Conservation (phyloP, 2,888 invertebrate genomes). For the Deilephila elpenor region DNA sequence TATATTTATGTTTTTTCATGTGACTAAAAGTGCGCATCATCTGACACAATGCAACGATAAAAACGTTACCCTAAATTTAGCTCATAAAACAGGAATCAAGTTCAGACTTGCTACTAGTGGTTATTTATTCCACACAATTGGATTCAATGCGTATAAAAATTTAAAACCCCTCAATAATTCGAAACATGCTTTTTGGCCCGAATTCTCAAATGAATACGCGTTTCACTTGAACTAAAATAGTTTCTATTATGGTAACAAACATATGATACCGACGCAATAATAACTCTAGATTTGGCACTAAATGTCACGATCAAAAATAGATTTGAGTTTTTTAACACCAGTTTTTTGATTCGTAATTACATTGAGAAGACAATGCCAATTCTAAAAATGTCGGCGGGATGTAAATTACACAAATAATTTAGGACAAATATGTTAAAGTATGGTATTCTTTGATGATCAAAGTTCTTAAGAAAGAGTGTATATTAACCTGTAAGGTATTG, state of each 20-base stretch:
- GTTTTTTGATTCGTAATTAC: constrained; percentile 3
- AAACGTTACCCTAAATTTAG: too few relatives aligned
- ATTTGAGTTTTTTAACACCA: background rate
- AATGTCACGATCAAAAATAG: background rate
- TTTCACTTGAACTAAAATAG: constrained; percentile 10
- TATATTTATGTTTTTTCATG: too few relatives aligned
- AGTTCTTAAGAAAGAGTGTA: background rate
- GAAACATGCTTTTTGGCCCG: background rate
- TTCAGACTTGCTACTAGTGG: too few relatives aligned
- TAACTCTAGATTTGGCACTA: constrained; percentile 9
- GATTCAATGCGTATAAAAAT: background rate
- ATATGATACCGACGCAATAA: background rate
- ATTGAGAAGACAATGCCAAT: background rate
- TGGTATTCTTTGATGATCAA: background rate
- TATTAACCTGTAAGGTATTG: constrained; percentile 93
- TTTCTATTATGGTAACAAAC: constrained; percentile 13
- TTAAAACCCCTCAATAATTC: background rate
- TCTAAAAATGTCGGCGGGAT: background rate
- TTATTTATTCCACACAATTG: background rate
- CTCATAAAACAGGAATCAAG: too few relatives aligned
- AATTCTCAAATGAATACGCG: background rate
- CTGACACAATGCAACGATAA: too few relatives aligned
- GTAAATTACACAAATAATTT: background rate
- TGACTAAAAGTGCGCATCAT: too few relatives aligned
- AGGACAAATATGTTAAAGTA: too few relatives aligned